These are phyloP conservation scores for Redunca redunca DNA, from an alignment of 2,113 vertebrate species.

Conservation along the genomic window DNA sequence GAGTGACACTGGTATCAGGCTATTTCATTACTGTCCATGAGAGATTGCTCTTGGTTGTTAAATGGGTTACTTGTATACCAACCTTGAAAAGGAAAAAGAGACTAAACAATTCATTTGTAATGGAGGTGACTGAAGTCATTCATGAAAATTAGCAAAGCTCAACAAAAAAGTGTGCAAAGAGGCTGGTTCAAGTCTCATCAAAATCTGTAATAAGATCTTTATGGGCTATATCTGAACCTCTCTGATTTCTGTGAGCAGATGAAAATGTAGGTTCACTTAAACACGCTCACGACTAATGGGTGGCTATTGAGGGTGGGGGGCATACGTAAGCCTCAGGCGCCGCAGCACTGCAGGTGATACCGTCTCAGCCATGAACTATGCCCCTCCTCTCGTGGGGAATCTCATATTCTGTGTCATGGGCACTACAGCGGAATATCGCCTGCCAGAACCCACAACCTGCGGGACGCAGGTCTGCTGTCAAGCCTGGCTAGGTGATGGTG, in stretches of 20 bases:
- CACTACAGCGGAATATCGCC: neutral
- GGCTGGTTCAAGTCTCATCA: neutral
- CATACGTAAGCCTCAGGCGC: accelerated
- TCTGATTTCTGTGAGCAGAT: neutral
- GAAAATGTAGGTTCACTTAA: neutral
- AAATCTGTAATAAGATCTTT: neutral
- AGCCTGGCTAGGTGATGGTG: neutral
- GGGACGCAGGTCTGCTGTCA: neutral
- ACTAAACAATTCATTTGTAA: neutral
- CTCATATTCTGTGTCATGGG: neutral
- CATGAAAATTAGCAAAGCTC: neutral
- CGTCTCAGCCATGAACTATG: accelerated
- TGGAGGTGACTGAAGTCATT: neutral
- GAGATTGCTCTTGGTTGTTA: neutral
- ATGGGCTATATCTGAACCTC: neutral
- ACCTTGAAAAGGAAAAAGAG: neutral
- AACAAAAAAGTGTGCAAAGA: neutral
- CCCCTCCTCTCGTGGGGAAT: neutral
- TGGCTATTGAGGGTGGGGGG: too few species aligned
- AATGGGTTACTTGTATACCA: neutral
- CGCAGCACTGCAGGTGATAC: neutral
- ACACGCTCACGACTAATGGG: neutral
- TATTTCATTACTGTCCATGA: neutral
- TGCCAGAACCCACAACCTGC: neutral
- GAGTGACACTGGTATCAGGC: neutral